phyloP scores from a whole-genome alignment of 2,113 vertebrate species.

The Festucalex cinctus region DNA sequence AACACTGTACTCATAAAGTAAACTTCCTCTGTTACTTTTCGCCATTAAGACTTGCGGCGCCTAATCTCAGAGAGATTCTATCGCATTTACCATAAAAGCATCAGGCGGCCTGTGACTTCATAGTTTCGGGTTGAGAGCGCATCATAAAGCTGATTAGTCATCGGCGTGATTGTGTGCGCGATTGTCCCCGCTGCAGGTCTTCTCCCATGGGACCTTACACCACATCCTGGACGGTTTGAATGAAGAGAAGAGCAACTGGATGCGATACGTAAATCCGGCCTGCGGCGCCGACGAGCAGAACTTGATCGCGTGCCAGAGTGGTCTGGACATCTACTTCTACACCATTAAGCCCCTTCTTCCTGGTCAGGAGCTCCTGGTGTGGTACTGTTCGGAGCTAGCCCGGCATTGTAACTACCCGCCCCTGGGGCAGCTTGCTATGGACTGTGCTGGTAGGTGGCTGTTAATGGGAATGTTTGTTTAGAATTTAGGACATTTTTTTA shows the following conservation, averaged over 20 bases:
- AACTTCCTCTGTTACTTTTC: slow-evolving; percentile 17
- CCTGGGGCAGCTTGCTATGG: slow-evolving; percentile 43
- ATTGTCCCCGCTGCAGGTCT: slow-evolving; percentile 74
- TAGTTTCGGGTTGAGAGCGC: slow-evolving; percentile 20
- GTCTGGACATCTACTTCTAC: slow-evolving; percentile 91
- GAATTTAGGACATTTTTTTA: not conserved
- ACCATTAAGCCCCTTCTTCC: slow-evolving; percentile 85
- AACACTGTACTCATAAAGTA: not conserved
- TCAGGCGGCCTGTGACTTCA: slow-evolving; percentile 33
- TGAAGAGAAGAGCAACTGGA: slow-evolving; percentile 92
- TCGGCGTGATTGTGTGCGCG: not conserved
- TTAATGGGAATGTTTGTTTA: not conserved
- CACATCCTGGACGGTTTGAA: slow-evolving; percentile 91
- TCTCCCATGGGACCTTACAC: slow-evolving; percentile 80
- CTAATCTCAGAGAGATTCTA: slow-evolving; percentile 16
- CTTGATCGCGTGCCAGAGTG: slow-evolving; percentile 90
- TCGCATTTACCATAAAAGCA: slow-evolving; percentile 41
- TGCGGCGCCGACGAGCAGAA: slow-evolving; percentile 83
- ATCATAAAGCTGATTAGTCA: not conserved
- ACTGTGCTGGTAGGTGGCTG: slow-evolving; percentile 38
- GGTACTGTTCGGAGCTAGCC: slow-evolving; percentile 89
- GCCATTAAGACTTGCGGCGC: not conserved
- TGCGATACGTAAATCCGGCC: slow-evolving; percentile 92
- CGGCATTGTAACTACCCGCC: slow-evolving; percentile 86
- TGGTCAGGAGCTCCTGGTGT: slow-evolving; percentile 91